A percentile compares a stretch with the other conserved stretches of the same genome.
Evolutionary conservation across 1,140 invertebrate species (phyloP).

Genomic region (Tribolium madens): DNA sequence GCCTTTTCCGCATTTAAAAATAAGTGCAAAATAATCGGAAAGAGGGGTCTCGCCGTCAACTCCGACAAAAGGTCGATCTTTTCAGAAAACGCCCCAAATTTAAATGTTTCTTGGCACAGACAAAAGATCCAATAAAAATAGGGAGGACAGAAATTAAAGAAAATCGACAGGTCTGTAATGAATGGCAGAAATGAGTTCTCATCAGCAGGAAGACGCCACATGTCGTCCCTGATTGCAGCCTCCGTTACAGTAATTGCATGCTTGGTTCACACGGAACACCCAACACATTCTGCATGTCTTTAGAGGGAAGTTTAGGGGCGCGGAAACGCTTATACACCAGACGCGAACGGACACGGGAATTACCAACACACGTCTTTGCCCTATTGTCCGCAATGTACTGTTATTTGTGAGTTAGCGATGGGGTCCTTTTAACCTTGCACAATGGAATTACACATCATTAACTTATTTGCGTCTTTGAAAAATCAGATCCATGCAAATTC

Average conservation of each 20-base stretch:
- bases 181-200: conserved; percentile 53
- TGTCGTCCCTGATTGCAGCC: conserved; percentile 55
- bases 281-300: conserved; percentile 50
- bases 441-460: conserved; percentile 30
- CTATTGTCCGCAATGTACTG: conserved; percentile 1
- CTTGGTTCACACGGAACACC: conserved; percentile 58
- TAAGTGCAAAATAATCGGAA: conserved; percentile 37
- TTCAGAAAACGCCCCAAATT: conserved; percentile 54
- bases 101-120: conserved; percentile 51
- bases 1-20: conserved; percentile 22
- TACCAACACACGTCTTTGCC: conserved; percentile 24
- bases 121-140: conserved; percentile 44
- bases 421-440: background rate
- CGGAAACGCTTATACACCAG: conserved; percentile 48
- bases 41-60: background rate
- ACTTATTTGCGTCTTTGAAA: conserved; percentile 9
- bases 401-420: conserved; percentile 12
- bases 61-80: conserved; percentile 11
- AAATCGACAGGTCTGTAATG: conserved; percentile 54
- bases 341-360: conserved; percentile 34
- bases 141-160: conserved; percentile 52
- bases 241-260: conserved; percentile 59
- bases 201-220: conserved; percentile 54
- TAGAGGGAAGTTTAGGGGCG: conserved; percentile 54
- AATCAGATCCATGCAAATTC: background rate